These are phyloP conservation scores for Ostrea denselamellosa DNA, from an alignment of 1,140 invertebrate species.

Conservation along the genomic window DNA sequence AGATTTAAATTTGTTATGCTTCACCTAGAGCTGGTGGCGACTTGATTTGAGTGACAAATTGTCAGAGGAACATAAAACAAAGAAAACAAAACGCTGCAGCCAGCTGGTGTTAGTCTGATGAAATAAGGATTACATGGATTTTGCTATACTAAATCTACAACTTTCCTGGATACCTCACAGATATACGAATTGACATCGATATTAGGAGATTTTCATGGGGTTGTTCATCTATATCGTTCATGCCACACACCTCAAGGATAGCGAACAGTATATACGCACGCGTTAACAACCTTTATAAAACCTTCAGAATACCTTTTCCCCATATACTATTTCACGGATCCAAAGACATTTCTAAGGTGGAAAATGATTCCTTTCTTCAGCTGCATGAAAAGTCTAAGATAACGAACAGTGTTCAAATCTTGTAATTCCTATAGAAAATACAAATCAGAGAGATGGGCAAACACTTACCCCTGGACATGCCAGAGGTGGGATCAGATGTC, in stretches of 20 bases:
- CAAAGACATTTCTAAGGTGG: slow-evolving; percentile 4
- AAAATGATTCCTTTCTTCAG: slow-evolving; percentile 9
- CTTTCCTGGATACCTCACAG: neutral
- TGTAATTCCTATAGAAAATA: too few species aligned
- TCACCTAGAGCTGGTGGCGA: too few species aligned
- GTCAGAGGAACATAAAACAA: too few species aligned
- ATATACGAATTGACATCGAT: neutral
- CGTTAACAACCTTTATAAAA: slow-evolving; percentile 16
- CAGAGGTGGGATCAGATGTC: too few species aligned
- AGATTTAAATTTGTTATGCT: too few species aligned
- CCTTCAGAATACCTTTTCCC: neutral
- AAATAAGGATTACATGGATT: neutral
- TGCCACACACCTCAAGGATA: neutral
- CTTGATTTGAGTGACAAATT: too few species aligned
- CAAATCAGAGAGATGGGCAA: too few species aligned
- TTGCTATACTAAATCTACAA: neutral
- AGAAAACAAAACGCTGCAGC: too few species aligned
- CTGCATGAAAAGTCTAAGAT: too few species aligned
- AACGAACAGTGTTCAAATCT: too few species aligned
- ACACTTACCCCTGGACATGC: too few species aligned
- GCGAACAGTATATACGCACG: neutral
- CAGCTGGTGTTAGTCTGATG: neutral
- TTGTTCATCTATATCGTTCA: neutral
- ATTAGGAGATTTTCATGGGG: neutral
- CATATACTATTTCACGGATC: neutral